phyloP scores from a whole-genome alignment of 35 echinoderm and acorn worm species.

The Ptychodera flava region DNA sequence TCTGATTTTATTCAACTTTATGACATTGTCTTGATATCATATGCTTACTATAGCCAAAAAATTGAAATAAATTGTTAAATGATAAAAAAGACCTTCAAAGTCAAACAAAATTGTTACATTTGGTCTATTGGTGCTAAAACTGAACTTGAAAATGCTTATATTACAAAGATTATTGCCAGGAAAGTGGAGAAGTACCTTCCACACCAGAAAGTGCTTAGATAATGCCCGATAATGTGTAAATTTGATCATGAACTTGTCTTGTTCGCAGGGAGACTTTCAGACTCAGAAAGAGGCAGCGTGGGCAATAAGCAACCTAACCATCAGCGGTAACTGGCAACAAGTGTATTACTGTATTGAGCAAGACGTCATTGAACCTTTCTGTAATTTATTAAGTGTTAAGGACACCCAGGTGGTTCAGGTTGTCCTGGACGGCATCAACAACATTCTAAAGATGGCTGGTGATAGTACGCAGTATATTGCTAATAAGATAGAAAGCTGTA shows the following conservation, averaged over 20 bases:
- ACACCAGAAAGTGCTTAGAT: too few species aligned
- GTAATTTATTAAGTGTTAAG: conserved; percentile 79
- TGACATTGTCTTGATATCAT: too few species aligned
- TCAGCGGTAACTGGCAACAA: conserved; percentile 79
- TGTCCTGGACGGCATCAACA: conserved; percentile 83
- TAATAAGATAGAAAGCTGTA: conserved; percentile 62
- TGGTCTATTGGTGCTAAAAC: too few species aligned
- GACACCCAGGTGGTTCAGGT: conserved; percentile 91
- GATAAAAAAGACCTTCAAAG: too few species aligned
- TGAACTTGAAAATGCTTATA: too few species aligned
- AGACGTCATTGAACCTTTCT: conserved; percentile 69
- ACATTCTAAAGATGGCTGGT: conserved; percentile 82
- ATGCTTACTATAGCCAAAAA: too few species aligned
- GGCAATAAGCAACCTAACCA: conserved; percentile 96
- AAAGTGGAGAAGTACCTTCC: too few species aligned
- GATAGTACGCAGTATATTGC: conserved; percentile 64
- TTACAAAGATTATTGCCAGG: too few species aligned
- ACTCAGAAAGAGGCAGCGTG: conserved; percentile 97
- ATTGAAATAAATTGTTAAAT: too few species aligned
- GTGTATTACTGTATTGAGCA: conserved; percentile 56
- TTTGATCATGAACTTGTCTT: neutral
- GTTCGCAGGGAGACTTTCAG: conserved; percentile 85
- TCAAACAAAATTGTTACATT: too few species aligned
- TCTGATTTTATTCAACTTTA: too few species aligned
- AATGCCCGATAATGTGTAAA: too few species aligned